Base-by-base conservation (phyloP, 2,113 vertebrate species). In the Hemiscyllium ocellatum region DNA sequence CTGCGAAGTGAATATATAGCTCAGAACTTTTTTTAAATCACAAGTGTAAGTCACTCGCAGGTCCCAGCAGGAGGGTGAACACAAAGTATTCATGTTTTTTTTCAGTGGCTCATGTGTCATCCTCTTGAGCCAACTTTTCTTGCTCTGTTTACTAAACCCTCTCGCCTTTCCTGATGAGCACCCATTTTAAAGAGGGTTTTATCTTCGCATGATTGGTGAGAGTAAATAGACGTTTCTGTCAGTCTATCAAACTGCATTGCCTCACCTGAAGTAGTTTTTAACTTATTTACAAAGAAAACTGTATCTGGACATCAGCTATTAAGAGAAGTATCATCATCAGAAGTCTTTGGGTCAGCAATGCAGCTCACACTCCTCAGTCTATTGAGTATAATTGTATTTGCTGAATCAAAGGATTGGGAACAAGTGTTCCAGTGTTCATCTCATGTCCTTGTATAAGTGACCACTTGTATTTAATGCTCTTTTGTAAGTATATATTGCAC, bases 401-500 rank as follows among this genome's bases (percentile, higher is more conserved):
- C 68, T 95, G 65, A 93, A 93, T 37, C 61, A 22, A 83, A 83
- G 37, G 37, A 42, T 66, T 33, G 29, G 61, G 89, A 42, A 52
- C 94, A 70, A 29, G 50, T 72, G 29, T 50, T 94, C 65, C 42
- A 4, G 93, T 29, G 22, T 50, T 72, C 93, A 72, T 52, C 94
- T 50, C 68, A 95, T 52, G 19, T 47, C 68, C 69, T n/a, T 72
- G 0, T 72, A 29, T 29, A 33, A 50, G 37, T 95, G 94, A 95
- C 4, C 94, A 72, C 69, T 50, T 52, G 42, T 72, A 95, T 95
- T 95, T 76, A 72, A 72, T 72, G 37, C 42, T 70, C 22, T 94
- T 69, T 94, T 22, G 68, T 68, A 68, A 70, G 68, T 47, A 72
- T 72, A 52, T 95, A 47, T 72, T 95, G 94, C 94, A 95, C 94